Evolutionary conservation across 2,797 vertebrate species (phyloP), one percentile per base, ranked within the genome.

Genomic region (Odontamblyopus rebecca): DNA sequence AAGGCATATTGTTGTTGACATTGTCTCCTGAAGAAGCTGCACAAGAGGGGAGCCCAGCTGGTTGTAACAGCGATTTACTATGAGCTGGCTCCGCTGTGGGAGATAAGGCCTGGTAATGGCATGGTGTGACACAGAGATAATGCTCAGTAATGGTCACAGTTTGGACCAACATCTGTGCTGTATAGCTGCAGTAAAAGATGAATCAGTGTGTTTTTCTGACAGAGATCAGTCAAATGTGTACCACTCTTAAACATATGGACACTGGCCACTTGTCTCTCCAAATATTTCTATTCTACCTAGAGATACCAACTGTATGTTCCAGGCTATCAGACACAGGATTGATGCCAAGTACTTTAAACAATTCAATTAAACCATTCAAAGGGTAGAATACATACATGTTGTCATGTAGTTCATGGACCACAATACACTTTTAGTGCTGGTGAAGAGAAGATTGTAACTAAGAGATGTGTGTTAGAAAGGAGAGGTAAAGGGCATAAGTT

Each of bases 51-150:
- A 74, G 60, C 68, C 62, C 89, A 89, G 84, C 85, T 86, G 89
- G 51, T 78, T 81, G n/a, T 8, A 80, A 65, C 82, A 82, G 81
- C 38, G 12, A 78, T 83, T 85, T 79, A 83, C 67, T 80, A 73
- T 74, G 74, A 72, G 48, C 26, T 7, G 57, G 53, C 48, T 75
- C 79, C 70, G 71, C 82, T 68, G 86, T 61, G 68, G 77, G 80
- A 86, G 87, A 88, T 89, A 83, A 90, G 77, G 82, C 76, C 74
- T 83, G 83, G 76, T 88, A 77, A 86, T 87, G 86, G 74, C 80
- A 63, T 82, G 76, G 79, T 85, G 85, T 82, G 85, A 84, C 86
- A 74, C 74, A 76, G 68, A 86, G 88, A 89, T 90, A 86, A 89
- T 82, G 72, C 77, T 54, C 56, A 26, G 62, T 75, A 56, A 74